A percentile compares a stretch with the other conserved stretches of the same genome.
Conservation (phyloP, 2,888 invertebrate species). For the Eutolmus rufibarbis region DNA sequence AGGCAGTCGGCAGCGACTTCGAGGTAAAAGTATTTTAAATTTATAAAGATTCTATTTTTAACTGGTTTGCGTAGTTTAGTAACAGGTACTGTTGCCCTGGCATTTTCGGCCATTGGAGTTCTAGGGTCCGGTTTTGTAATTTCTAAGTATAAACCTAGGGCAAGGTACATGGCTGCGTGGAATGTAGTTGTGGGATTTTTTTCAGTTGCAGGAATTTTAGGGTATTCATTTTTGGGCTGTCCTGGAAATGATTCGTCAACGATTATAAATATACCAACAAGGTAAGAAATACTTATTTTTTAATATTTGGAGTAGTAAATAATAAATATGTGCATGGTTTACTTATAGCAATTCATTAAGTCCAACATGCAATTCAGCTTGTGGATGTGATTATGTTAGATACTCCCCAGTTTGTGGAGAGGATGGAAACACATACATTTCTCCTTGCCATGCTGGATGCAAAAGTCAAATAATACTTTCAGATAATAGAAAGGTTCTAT, state of each 20-base stretch:
- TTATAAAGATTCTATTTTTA: neutral
- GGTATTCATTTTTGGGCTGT: conserved; percentile 74
- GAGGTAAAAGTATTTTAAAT: conserved; percentile 52
- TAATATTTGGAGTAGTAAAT: neutral
- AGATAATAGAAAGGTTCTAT: conserved; percentile 63
- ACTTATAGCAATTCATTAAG: conserved; percentile 45
- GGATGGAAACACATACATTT: conserved; percentile 74
- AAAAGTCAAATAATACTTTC: conserved; percentile 59
- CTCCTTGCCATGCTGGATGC: conserved; percentile 83
- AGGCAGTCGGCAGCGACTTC: conserved; percentile 77
- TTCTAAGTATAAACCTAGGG: conserved; percentile 71
- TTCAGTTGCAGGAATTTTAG: conserved; percentile 70
- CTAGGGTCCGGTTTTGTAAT: conserved; percentile 73
- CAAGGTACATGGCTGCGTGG: conserved; percentile 73
- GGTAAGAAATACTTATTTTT: conserved; percentile 47
- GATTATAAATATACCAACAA: conserved; percentile 58
- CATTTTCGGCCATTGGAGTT: conserved; percentile 74
- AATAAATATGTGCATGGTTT: neutral
- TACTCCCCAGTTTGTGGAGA: conserved; percentile 78
- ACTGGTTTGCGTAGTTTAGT: conserved; percentile 66
- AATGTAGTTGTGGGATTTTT: conserved; percentile 72
- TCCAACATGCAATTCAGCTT: conserved; percentile 69
- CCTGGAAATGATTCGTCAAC: conserved; percentile 67
- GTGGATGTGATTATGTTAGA: conserved; percentile 74
- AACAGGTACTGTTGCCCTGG: conserved; percentile 75